These are phyloP conservation scores for Mythimna pallens DNA, from an alignment of 2,888 invertebrate species.

Conservation along the genomic window DNA sequence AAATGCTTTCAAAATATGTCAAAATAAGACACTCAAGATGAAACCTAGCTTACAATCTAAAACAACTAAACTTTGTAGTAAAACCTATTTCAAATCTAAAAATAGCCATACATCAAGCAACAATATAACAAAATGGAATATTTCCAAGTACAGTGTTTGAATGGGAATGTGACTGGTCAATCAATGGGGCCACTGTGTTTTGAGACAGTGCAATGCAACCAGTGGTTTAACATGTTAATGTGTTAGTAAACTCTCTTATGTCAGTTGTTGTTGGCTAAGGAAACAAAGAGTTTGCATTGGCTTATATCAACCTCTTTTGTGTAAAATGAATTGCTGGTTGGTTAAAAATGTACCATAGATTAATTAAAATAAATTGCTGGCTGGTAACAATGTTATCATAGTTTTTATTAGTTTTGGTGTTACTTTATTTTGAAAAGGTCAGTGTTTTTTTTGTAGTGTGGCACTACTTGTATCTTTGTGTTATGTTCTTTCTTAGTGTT, in stretches of 20 bases:
- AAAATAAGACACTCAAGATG: too few relatives aligned
- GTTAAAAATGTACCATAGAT: not conserved
- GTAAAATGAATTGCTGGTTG: conserved; percentile 13
- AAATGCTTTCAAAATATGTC: not conserved
- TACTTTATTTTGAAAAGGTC: not conserved
- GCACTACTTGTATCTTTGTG: not conserved
- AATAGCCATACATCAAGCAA: conserved; percentile 29
- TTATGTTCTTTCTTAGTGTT: not conserved
- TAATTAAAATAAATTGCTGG: conserved; percentile 1
- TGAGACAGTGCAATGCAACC: conserved; percentile 62
- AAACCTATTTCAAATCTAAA: conserved; percentile 24
- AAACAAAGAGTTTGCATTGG: conserved; percentile 46
- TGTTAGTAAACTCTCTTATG: conserved; percentile 68
- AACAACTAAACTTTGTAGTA: not conserved
- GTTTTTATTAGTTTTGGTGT: not conserved
- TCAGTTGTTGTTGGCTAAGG: conserved; percentile 51
- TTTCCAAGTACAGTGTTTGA: conserved; percentile 64
- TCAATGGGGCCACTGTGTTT: conserved; percentile 66
- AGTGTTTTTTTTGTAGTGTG: too few relatives aligned
- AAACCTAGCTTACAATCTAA: not conserved
- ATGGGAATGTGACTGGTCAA: conserved; percentile 61
- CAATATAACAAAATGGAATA: conserved; percentile 58
- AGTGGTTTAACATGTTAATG: conserved; percentile 63
- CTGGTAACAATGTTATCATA: not conserved
- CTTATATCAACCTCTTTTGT: conserved; percentile 23